phyloP scores from a whole-genome alignment of 2,797 vertebrate species.

The Sitta carolinensis region DNA sequence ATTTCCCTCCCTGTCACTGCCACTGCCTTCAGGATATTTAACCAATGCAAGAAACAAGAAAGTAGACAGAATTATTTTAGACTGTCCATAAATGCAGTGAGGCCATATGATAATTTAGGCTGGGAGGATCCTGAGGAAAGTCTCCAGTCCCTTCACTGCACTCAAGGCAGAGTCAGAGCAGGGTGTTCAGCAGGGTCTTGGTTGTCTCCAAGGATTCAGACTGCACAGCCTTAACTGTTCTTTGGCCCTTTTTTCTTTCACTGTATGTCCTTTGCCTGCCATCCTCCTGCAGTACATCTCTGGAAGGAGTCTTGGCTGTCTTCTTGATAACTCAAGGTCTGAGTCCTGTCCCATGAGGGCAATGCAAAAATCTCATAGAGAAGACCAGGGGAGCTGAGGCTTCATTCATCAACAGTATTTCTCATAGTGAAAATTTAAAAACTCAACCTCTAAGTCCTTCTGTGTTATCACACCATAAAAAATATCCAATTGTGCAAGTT shows the following conservation, averaged over 20 bases:
- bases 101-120: neutral
- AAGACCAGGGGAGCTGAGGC: neutral
- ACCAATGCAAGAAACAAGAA: neutral
- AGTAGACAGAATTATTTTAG: neutral
- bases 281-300: neutral
- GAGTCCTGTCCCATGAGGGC: neutral
- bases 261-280: neutral
- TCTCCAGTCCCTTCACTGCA: neutral
- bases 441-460: neutral
- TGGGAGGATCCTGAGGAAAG: neutral
- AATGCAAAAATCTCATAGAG: neutral
- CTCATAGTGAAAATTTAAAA: neutral
- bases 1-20: neutral
- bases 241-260: neutral
- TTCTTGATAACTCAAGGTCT: neutral
- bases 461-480: neutral
- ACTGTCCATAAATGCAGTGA: neutral
- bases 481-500: neutral
- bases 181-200: neutral
- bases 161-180: neutral
- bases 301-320: neutral
- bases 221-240: neutral
- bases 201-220: neutral
- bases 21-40: neutral
- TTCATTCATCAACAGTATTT: neutral